Evolutionary conservation across 2,113 vertebrate species (phyloP).

Genomic region (Notothenia rossii): DNA sequence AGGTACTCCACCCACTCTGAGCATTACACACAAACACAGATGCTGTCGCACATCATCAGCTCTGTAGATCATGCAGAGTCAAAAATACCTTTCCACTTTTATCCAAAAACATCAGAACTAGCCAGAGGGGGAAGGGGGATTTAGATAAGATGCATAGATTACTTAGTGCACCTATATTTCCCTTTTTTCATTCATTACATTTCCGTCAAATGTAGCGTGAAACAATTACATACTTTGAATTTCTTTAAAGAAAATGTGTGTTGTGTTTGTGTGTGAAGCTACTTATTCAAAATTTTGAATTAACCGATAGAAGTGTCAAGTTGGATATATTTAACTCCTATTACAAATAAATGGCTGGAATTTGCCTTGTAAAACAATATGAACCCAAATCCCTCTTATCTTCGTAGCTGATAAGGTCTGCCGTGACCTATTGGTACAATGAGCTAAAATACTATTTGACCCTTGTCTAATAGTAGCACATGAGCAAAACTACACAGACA

Average conservation of each 20-base stretch:
- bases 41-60: slow-evolving; percentile 24
- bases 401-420: background rate
- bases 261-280: background rate
- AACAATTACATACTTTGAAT: background rate
- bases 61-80: slow-evolving; percentile 30
- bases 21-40: slow-evolving; percentile 46
- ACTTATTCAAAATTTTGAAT: background rate
- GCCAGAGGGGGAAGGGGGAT: too few species aligned
- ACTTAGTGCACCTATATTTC: background rate
- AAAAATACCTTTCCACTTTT: background rate
- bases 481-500: slow-evolving; percentile 45
- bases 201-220: background rate
- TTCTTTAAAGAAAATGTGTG: background rate
- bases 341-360: background rate
- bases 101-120: slow-evolving; percentile 11
- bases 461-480: slow-evolving; percentile 33
- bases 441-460: slow-evolving; percentile 20
- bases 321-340: background rate
- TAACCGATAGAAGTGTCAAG: background rate
- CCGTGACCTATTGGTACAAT: background rate
- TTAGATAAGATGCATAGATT: too few species aligned
- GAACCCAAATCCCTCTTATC: background rate
- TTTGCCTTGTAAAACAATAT: background rate
- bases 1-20: slow-evolving; percentile 16
- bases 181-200: background rate